Percentiles rank a stretch among this genome's conserved stretches.
Evolutionary conservation across 2,888 invertebrate species (phyloP).

Genomic region (Timandra comae): DNA sequence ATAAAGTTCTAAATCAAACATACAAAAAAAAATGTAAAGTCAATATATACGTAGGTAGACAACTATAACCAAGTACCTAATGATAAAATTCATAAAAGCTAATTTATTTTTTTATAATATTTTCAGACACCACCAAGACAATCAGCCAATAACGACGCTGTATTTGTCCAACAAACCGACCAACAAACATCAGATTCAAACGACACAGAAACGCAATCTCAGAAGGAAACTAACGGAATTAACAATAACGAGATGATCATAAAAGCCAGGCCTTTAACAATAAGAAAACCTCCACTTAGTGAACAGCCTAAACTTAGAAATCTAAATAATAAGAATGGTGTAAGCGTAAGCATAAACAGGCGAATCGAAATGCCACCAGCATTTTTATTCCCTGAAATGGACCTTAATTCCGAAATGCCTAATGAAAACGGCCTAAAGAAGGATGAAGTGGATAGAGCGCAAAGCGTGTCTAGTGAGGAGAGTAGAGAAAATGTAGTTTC

Average conservation of each 20-base stretch:
- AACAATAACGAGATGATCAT: conserved; percentile 70
- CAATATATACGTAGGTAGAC: too few species aligned
- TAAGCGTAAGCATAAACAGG: conserved; percentile 82
- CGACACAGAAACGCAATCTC: conserved; percentile 45
- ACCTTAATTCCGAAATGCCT: conserved; percentile 71
- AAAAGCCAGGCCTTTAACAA: conserved; percentile 89
- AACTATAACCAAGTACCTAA: background rate
- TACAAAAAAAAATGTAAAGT: too few species aligned
- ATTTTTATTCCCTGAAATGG: conserved; percentile 87
- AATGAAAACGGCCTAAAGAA: conserved; percentile 58
- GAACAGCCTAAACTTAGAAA: conserved; percentile 87
- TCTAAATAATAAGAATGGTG: conserved; percentile 73
- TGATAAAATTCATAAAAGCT: background rate
- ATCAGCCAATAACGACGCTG: conserved; percentile 58
- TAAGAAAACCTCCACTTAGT: conserved; percentile 88
- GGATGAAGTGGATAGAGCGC: conserved; percentile 64
- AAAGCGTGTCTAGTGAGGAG: conserved; percentile 61
- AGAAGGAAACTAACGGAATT: conserved; percentile 65
- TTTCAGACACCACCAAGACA: conserved; percentile 75
- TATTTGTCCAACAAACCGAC: conserved; percentile 47
- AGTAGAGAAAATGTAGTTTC: conserved; percentile 56
- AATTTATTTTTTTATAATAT: too few species aligned
- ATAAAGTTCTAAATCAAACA: too few species aligned
- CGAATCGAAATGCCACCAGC: conserved; percentile 90
- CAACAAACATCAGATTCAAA: conserved; percentile 52